These are phyloP conservation scores for Aeoliscus strigatus DNA, from an alignment of 2,797 vertebrate species.

Conservation along the genomic window DNA sequence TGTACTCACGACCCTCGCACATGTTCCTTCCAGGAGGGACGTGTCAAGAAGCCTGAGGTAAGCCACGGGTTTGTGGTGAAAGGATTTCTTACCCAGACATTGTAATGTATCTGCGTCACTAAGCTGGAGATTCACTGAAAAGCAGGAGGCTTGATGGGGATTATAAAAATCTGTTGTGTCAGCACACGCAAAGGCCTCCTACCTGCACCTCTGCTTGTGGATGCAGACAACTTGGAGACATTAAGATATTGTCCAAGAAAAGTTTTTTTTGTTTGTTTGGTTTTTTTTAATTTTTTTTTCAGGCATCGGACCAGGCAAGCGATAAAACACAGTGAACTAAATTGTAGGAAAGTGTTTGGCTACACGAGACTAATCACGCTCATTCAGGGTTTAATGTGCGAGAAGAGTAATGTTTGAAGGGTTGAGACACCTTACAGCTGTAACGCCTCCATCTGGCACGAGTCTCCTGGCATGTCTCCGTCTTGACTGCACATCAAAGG, in stretches of 20 bases:
- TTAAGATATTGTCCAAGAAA: no score
- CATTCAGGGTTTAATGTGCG: conserved; percentile 47
- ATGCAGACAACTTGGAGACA: no score
- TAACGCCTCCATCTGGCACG: conserved; percentile 63
- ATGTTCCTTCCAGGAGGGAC: conserved; percentile 95
- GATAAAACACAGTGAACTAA: conserved; percentile 47
- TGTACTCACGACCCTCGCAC: conserved; percentile 94
- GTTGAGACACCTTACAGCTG: conserved; percentile 59
- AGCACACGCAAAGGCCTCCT: no score
- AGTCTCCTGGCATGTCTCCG: conserved; percentile 59
- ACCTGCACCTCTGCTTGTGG: no score
- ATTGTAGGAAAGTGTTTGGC: conserved; percentile 46
- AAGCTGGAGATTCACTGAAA: no score
- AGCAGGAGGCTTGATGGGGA: no score
- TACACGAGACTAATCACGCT: conserved; percentile 43
- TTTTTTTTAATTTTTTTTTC: no score
- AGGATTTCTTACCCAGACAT: no score
- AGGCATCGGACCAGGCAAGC: conserved; percentile 17
- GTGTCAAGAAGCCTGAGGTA: conserved; percentile 92
- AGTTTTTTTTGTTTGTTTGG: no score
- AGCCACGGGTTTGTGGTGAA: conserved; percentile 18
- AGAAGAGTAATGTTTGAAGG: conserved; percentile 57
- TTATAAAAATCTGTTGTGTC: no score
- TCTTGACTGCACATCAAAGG: conserved; percentile 71
- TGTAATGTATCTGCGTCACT: no score